Evolutionary conservation across 2,888 invertebrate genomes (phyloP), one percentile per base, ranked within the genome.

Genomic region (Tachina fera): DNA sequence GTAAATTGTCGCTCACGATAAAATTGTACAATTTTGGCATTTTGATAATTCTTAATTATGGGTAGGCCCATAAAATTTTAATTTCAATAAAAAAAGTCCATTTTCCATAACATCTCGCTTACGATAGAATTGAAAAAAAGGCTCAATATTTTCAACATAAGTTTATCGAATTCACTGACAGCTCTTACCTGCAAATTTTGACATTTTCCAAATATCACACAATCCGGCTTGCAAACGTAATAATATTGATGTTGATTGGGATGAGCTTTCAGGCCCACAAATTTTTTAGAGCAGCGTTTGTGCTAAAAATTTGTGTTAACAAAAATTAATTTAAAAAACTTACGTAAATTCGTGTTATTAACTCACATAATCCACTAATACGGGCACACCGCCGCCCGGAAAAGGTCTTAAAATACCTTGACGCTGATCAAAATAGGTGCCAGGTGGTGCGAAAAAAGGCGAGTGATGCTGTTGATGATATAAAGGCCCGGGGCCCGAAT

Each of bases 131-230:
- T n/a, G n/a, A n/a, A n/a, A n/a, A n/a, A n/a, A n/a, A n/a, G n/a
- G n/a, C n/a, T n/a, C n/a, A n/a, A 31, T 31, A 31, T 31, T 31
- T 31, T 4, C 31, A 31, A 3, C 6, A 31, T 0, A 5, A 31
- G 0, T 6, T 31, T 5, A 31, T 31, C 5, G 0, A 31, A 31
- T 31, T 31, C 31, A 6, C 31, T 31, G 6, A 5, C 31, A 22
- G 8, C 16, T 43, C 90, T 91, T 82, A 92, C 91, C 87, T 92
- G 90, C 1, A 90, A 87, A 41, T 88, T 88, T 31, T 90, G 90
- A 76, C 93, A 93, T 81, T 92, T 91, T 63, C 92, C 93, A 71
- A 93, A 90, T 47, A 94, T 91, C 0, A 92, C 91, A 53, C 90
- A 92, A 78, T 92, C 89, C 1, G 89, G 88, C 31, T 91, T 92